These are phyloP conservation scores for Dendrolimus houi DNA, from an alignment of 2,888 invertebrate genomes.

Conservation along the genomic window DNA sequence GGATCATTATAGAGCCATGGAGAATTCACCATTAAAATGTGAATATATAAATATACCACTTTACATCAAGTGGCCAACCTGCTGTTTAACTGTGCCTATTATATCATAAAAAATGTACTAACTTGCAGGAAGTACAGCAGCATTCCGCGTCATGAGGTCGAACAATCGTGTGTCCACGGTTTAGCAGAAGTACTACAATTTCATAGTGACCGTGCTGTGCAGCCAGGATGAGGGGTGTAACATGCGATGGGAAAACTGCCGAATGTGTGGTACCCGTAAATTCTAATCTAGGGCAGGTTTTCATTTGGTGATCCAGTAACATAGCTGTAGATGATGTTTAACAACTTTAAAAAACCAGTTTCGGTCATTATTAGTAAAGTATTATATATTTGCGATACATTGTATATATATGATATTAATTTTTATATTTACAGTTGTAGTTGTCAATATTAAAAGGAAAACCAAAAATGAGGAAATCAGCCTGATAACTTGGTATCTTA, in stretches of 20 bases:
- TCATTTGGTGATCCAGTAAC: constrained; percentile 37
- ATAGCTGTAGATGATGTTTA: constrained; percentile 32
- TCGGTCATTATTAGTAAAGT: too few relatives aligned
- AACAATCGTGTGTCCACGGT: constrained; percentile 79
- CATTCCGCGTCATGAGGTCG: constrained; percentile 80
- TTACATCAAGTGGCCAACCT: constrained; percentile 7
- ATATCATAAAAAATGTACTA: constrained; percentile 6
- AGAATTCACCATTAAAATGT: constrained; percentile 5
- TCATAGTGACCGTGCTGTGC: constrained; percentile 83
- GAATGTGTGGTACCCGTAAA: constrained; percentile 46
- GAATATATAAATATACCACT: constrained; percentile 11
- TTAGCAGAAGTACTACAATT: constrained; percentile 79
- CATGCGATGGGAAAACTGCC: constrained; percentile 79
- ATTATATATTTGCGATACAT: too few relatives aligned
- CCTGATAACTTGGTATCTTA: too few relatives aligned
- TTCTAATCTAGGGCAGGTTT: constrained; percentile 43
- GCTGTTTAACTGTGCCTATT: too few relatives aligned
- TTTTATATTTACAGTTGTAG: too few relatives aligned
- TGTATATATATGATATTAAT: too few relatives aligned
- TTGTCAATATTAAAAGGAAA: too few relatives aligned
- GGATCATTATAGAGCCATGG: too few relatives aligned
- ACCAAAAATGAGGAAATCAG: too few relatives aligned
- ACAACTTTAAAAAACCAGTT: too few relatives aligned
- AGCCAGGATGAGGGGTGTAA: constrained; percentile 82
- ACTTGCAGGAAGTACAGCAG: constrained; percentile 63